phyloP scores from a whole-genome alignment of 2,113 vertebrate species.

The Pseudois nayaur region DNA sequence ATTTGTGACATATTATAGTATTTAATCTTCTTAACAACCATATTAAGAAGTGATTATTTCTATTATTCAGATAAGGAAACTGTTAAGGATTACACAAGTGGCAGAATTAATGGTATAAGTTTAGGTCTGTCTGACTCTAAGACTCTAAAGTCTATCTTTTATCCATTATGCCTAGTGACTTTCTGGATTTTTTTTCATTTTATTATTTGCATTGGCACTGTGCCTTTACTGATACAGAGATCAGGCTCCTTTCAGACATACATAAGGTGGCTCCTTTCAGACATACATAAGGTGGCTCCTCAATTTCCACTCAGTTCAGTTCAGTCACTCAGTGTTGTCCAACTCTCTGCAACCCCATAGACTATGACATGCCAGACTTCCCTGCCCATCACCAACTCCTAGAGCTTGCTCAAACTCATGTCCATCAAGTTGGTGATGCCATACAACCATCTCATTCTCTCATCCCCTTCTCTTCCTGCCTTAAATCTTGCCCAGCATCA shows the following conservation, averaged over 20 bases:
- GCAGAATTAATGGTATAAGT: not conserved
- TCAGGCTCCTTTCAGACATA: not conserved
- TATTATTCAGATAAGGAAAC: not conserved
- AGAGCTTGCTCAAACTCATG: not conserved
- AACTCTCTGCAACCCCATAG: not conserved
- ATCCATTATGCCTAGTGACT: not conserved
- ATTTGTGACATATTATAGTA: not conserved
- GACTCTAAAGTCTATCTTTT: not conserved
- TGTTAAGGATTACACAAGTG: not conserved
- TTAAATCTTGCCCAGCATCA: not conserved
- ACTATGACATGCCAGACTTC: rapidly evolving
- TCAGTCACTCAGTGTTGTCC: not conserved
- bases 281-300: not conserved
- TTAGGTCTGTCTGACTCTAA: not conserved
- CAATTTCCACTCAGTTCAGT: not conserved
- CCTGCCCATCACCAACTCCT: not conserved
- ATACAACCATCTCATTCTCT: not conserved
- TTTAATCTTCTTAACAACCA: not conserved
- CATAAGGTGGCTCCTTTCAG: not conserved
- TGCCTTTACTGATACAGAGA: not conserved
- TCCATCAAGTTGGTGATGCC: too few relatives aligned
- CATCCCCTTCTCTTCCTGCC: not conserved
- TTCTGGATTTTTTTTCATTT: not conserved
- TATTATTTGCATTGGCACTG: not conserved
- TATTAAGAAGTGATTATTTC: not conserved